Base-by-base conservation (phyloP, 2,888 invertebrate species). In the Xylota sylvarum region DNA sequence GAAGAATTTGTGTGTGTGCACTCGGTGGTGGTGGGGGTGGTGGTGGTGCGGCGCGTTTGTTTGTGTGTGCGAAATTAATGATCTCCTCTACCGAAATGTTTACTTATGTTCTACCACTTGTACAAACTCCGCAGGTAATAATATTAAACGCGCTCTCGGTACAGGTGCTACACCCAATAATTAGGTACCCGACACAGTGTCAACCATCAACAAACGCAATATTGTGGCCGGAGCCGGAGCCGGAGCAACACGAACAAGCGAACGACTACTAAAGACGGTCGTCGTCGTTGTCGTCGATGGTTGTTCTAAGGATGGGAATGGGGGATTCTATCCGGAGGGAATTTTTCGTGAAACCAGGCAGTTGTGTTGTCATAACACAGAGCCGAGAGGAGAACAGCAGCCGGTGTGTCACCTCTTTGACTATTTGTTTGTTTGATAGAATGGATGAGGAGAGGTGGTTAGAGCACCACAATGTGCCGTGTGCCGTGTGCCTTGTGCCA, bases 161-260 rank as follows among this genome's bases (percentile, higher is more conserved):
- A 74, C 84, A 80, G 76, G 80, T 80, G 84, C 80, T 85, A 76
- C 70, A 80, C 80, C 84, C 70, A 80, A 80, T 85, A 85, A 85
- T 85, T 85, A 85, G 80, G 84, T 76, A 79, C 76, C 84, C 84
- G 76, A 80, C 74, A 85, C 76, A 76, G 84, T 85, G 84, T 85
- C 80, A 85, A 85, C 84, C 80, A 76, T 70, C 74, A 85, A 70
- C 74, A 85, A 70, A 85, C 84, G 84, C 70, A 80, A 80, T 76
- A 85, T 80, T 80, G 84, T 65, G 80, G 84, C 58, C 70, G n/a
- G 17, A 67, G 69, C 23, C 23, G 23, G 23, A 23, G 23, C 23
- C 23, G 23, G 23, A 23, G 23, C 23, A 60, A 55, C 60, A 52
- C 23, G 32, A 65, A 10, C 37, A 10, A 10, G 37, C 1, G 37